phyloP scores from a whole-genome alignment of 2,113 vertebrate species.

The Notarius quadriscutis region DNA sequence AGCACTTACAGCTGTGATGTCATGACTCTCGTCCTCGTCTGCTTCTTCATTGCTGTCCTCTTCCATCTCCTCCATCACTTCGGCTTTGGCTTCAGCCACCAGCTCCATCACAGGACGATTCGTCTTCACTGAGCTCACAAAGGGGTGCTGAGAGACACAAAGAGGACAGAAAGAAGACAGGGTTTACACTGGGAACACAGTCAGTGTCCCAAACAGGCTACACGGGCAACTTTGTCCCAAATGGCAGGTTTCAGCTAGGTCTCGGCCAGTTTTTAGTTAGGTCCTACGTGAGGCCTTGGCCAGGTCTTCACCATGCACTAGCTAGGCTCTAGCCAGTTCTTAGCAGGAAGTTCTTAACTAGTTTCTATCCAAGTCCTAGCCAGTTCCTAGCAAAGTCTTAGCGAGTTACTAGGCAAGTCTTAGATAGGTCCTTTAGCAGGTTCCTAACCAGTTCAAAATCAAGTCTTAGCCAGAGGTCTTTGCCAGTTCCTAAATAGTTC shows the following conservation, averaged over 20 bases:
- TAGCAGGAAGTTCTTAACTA: not conserved
- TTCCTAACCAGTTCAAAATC: not conserved
- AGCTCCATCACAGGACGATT: slow-evolving; percentile 88
- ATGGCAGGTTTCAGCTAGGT: not conserved
- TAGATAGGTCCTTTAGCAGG: not conserved
- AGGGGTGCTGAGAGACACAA: slow-evolving; percentile 80
- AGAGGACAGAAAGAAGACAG: not conserved
- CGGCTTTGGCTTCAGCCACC: slow-evolving; percentile 96
- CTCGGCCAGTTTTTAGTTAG: not conserved
- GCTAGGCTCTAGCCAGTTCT: not conserved
- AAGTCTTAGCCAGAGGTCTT: not conserved
- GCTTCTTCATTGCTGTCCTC: slow-evolving; percentile 72
- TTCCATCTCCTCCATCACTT: slow-evolving; percentile 83
- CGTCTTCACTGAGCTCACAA: slow-evolving; percentile 77
- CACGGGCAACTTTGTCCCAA: not conserved
- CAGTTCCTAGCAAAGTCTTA: not conserved
- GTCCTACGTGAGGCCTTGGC: not conserved
- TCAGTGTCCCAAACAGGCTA: not conserved
- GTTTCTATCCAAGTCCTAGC: not conserved
- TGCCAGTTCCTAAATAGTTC: not conserved
- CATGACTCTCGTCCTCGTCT: slow-evolving; percentile 70
- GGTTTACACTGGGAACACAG: not conserved
- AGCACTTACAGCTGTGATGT: slow-evolving; percentile 61
- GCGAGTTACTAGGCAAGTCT: too few species aligned
- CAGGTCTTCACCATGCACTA: not conserved